Percentiles rank a stretch among this genome's conserved stretches.
These are phyloP conservation scores for Sesamia inferens DNA, from an alignment of 2,888 invertebrate species.

Conservation along the genomic window DNA sequence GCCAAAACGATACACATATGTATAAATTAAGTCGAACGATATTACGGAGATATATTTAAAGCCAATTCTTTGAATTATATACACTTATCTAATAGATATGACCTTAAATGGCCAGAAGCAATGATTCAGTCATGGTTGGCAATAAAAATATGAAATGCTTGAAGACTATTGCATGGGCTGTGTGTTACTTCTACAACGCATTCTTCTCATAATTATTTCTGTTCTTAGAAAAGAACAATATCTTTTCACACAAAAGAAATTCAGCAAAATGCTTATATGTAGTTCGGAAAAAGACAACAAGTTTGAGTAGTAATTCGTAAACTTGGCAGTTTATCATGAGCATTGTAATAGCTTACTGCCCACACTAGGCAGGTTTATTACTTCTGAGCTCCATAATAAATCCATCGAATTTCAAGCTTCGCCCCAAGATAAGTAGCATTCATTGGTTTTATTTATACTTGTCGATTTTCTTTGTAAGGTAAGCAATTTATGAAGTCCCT, in stretches of 20 bases:
- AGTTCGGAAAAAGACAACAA: constrained; percentile 51
- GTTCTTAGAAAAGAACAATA: constrained; percentile 14
- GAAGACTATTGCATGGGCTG: background rate
- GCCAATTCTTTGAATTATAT: too few relatives aligned
- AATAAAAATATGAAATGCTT: constrained; percentile 7
- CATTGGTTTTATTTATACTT: constrained; percentile 57
- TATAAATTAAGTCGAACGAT: too few relatives aligned
- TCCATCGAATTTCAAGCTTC: constrained; percentile 57
- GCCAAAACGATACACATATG: background rate
- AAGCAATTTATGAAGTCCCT: constrained; percentile 33
- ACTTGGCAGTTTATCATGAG: constrained; percentile 53
- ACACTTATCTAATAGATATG: background rate
- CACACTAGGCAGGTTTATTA: constrained; percentile 59
- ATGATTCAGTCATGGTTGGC: background rate
- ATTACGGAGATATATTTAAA: too few relatives aligned
- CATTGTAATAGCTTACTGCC: constrained; percentile 60
- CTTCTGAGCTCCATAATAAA: constrained; percentile 58
- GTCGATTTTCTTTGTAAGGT: constrained; percentile 52
- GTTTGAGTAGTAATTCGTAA: constrained; percentile 57
- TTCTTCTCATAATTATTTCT: constrained; percentile 20
- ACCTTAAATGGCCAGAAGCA: background rate
- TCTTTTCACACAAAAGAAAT: constrained; percentile 29
- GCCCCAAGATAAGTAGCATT: constrained; percentile 56
- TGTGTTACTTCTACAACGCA: background rate
- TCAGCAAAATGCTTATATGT: constrained; percentile 29